These are phyloP conservation scores for Rhadina sibilatrix DNA, from an alignment of 2,113 vertebrate species.

Conservation along the genomic window DNA sequence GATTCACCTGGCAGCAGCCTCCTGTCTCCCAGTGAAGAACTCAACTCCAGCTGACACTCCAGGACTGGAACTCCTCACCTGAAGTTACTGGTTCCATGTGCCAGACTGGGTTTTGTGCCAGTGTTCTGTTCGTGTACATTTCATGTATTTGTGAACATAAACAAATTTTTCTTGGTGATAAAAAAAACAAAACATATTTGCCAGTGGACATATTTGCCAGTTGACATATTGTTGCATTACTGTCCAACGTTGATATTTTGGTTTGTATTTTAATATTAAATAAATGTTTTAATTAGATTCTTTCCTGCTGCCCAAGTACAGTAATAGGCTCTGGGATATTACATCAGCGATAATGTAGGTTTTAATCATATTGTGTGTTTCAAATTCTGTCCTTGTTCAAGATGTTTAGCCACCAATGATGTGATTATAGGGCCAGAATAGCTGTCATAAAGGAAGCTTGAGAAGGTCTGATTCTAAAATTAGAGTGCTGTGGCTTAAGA, in stretches of 20 bases:
- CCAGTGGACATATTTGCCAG: neutral
- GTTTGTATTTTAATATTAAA: slow-evolving; percentile 61
- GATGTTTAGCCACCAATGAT: slow-evolving; percentile 51
- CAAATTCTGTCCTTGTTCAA: slow-evolving; percentile 45
- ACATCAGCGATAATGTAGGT: slow-evolving; percentile 47
- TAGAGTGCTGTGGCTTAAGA: slow-evolving; percentile 21
- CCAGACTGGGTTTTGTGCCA: neutral
- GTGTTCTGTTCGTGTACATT: neutral
- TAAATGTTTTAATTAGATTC: slow-evolving; percentile 67
- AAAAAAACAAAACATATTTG: neutral
- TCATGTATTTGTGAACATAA: neutral
- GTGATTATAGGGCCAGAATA: slow-evolving; percentile 46
- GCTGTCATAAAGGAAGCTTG: slow-evolving; percentile 40
- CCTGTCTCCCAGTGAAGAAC: neutral
- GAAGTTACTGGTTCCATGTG: neutral
- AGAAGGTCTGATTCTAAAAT: slow-evolving; percentile 40
- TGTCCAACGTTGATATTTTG: neutral
- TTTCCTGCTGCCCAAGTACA: slow-evolving; percentile 25
- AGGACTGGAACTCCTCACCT: neutral
- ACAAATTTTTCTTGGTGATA: neutral
- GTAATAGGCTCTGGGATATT: slow-evolving; percentile 55
- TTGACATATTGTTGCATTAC: slow-evolving; percentile 20
- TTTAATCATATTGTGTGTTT: slow-evolving; percentile 58
- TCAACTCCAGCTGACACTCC: neutral
- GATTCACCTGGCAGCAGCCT: neutral